Conservation (phyloP, 2,888 invertebrate species). For the Lycocerus yunnanus region DNA sequence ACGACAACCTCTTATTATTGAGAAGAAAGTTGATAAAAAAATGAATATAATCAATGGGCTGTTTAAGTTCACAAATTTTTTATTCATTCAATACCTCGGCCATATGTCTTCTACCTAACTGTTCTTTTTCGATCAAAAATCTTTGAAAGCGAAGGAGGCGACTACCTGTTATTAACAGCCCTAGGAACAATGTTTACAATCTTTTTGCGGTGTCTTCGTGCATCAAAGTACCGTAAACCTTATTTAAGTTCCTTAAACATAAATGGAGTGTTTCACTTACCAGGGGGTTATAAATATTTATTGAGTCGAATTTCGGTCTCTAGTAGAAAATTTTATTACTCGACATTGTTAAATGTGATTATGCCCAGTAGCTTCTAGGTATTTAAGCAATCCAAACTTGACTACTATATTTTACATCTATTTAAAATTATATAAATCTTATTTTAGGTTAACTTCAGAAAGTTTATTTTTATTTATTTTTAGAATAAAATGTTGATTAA, state of each 20-base stretch:
- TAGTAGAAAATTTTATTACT: slow-evolving; percentile 1
- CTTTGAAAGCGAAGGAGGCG: slow-evolving; percentile 1
- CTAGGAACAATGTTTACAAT: slow-evolving; percentile 14
- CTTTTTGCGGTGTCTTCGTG: slow-evolving; percentile 8
- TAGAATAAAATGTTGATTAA: not conserved
- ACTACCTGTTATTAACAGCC: slow-evolving; percentile 17
- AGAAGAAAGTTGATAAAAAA: not conserved
- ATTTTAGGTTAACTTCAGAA: not conserved
- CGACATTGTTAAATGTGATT: not conserved
- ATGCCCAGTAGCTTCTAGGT: not conserved
- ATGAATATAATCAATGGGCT: slow-evolving; percentile 1
- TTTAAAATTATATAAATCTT: not conserved
- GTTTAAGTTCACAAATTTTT: not conserved
- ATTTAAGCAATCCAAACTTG: not conserved
- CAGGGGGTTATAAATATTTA: slow-evolving; percentile 11
- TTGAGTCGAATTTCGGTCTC: slow-evolving; percentile 8
- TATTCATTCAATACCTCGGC: not conserved
- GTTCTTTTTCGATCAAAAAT: slow-evolving; percentile 18
- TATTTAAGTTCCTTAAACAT: slow-evolving; percentile 14
- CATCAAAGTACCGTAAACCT: slow-evolving; percentile 18
- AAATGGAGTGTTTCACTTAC: slow-evolving; percentile 9
- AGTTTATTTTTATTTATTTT: not conserved
- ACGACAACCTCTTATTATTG: slow-evolving; percentile 5
- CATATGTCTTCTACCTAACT: slow-evolving; percentile 22
- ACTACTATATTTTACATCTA: not conserved